phyloP scores from a whole-genome alignment of 1,140 invertebrate species.

The Ectropis grisescens region DNA sequence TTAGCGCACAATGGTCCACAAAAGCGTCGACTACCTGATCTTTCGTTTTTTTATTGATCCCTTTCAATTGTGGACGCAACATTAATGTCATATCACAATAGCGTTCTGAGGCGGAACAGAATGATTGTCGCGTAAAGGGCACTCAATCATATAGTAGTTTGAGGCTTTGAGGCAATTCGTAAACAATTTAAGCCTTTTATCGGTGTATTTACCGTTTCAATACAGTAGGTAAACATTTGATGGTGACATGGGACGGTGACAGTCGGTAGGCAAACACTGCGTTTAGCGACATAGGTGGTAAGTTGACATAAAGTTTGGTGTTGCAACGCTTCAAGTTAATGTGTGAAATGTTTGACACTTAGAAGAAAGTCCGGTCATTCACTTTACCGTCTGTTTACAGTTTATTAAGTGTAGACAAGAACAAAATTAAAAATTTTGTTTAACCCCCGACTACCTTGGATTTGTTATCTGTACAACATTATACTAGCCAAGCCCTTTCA shows the following conservation, averaged over 20 bases:
- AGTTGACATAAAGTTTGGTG: slow-evolving; percentile 16
- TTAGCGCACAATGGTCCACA: slow-evolving; percentile 44
- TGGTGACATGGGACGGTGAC: background rate
- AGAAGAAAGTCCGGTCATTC: slow-evolving; percentile 15
- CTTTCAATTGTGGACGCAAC: slow-evolving; percentile 35
- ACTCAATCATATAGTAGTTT: slow-evolving; percentile 17
- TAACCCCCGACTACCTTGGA: too few relatives aligned
- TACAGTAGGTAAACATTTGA: slow-evolving; percentile 28
- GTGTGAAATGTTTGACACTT: slow-evolving; percentile 18
- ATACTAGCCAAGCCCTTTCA: too few relatives aligned
- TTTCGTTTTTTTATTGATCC: slow-evolving; percentile 13
- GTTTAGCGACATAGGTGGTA: slow-evolving; percentile 30
- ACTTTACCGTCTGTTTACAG: too few relatives aligned
- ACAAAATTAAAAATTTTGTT: too few relatives aligned
- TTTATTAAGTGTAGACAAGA: too few relatives aligned
- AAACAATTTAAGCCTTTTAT: slow-evolving; percentile 27
- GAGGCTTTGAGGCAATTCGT: slow-evolving; percentile 26
- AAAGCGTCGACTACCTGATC: slow-evolving; percentile 35
- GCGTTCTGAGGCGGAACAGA: slow-evolving; percentile 16
- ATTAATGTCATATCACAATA: slow-evolving; percentile 40
- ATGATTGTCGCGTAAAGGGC: slow-evolving; percentile 1
- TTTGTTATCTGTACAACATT: too few relatives aligned
- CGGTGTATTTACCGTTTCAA: slow-evolving; percentile 44
- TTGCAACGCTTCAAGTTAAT: slow-evolving; percentile 8
- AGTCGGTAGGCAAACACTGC: slow-evolving; percentile 3